Evolutionary conservation across 2,797 vertebrate genomes (phyloP), one percentile per base, ranked within the genome.

Genomic region (Tragopan temminckii): DNA sequence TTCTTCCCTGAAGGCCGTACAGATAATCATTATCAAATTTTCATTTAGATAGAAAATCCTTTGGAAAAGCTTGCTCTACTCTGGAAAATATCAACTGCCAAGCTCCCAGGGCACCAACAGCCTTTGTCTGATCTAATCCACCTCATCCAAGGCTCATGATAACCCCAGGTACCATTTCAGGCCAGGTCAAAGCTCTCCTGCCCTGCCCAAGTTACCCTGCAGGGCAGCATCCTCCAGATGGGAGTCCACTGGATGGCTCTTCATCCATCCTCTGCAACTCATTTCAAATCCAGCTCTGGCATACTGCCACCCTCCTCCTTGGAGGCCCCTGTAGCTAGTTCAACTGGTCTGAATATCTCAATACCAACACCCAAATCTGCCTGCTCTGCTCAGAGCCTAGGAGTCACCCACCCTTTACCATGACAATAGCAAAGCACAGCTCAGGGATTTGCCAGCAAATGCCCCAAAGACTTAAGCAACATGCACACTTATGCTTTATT

Each of bases 121-220:
- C 43, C 62, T n/a, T 31, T 3, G 16, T 2, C 8, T 1, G 27
- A 8, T 27, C 40, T 7, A 0, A 11, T 5, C 45, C 11, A 23
- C 31, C 35, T 33, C 19, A 27, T 35, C 25, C 9, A 59, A 35
- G 14, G 15, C 12, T 33, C 55, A 33, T 23, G 33, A 21, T 57
- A 33, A 33, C 7, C 7, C 27, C 1, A 2, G 1, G 7, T 14
- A 3, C 15, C 3, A 1, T 40, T 27, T 21, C 45, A 31, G 59
- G 25, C 9, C 42, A 36, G 33, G 21, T 35, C 21, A 23, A 24
- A 16, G 6, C 58, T 24, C 24, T 36, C 35, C 14, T 6, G 3
- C 58, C 23, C 6, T 0, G 0, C 40, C 21, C 21, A 3, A 29
- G 13, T 7, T 9, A 18, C 0, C 0, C 29, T 3, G 6, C 2